Evolutionary conservation across 2,113 vertebrate species (phyloP), one percentile per base, ranked within the genome.

Genomic region (mouse (Mus musculus)): DNA sequence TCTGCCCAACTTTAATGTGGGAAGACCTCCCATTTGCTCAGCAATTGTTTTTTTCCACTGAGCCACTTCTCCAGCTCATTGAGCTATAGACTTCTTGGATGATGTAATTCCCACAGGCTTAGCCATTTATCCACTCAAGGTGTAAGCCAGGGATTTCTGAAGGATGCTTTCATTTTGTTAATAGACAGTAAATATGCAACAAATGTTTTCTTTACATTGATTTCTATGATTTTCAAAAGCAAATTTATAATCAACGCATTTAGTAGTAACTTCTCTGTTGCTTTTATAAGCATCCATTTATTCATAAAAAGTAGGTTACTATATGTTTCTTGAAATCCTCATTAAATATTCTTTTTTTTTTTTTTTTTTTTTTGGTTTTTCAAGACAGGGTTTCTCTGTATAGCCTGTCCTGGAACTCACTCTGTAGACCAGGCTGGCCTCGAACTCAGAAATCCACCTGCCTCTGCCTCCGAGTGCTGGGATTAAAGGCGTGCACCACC

Each of bases 281-380:
- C 16, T 97, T 96, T 97, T 42, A 90, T 56, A 87, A 93, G 59
- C 22, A 85, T 20, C 7, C 5, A 49, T 28, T 77, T 90, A 39
- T n/a, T 73, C 12, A 39, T 56, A 88, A 81, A 81, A 91, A 78
- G 12, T 17, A 36, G 20, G 95, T 91, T 69, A 22, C 73, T 82
- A 5, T 88, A 19, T 49, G 2, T 30, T 69, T 91, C 24, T 85
- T 75, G 20, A 42, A 42, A 93, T 78, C 22, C 8, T 85, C 19
- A 4, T 42, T 42, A 42, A 42, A 42, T 42, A 2, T 42, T 42
- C 3, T 42, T 42, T 42, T 42, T 42, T 42, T 42, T 42, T 42
- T 42, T 42, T n/a, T n/a, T n/a, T n/a, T n/a, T n/a, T n/a, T n/a
- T n/a, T n/a, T 42, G 42, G 42, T 42, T 42, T 42, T 42, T 42